These are phyloP conservation scores for Apoderus coryli DNA, from an alignment of 2,888 invertebrate species.

Conservation along the genomic window DNA sequence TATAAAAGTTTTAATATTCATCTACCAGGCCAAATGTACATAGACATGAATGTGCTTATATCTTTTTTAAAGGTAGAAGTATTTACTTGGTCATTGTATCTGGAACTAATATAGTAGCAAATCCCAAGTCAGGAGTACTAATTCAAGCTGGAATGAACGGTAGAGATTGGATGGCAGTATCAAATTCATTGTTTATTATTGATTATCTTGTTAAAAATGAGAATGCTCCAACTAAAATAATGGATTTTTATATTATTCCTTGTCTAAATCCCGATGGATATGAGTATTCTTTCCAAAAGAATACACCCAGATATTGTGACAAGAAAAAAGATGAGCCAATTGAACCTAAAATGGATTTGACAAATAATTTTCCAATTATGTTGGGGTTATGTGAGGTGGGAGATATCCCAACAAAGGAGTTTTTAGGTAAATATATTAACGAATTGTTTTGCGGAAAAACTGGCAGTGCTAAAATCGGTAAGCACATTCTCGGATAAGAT, in stretches of 20 bases:
- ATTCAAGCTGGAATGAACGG: slow-evolving; percentile 20
- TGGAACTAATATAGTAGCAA: too few species aligned
- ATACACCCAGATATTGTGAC: neutral
- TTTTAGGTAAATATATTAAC: slow-evolving; percentile 17
- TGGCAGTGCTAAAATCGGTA: too few species aligned
- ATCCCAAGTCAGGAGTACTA: too few species aligned
- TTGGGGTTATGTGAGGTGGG: slow-evolving; percentile 15
- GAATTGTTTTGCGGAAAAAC: too few species aligned
- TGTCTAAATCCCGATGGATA: slow-evolving; percentile 23
- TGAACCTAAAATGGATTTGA: slow-evolving; percentile 13
- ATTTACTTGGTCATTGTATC: too few species aligned
- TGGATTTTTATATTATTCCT: slow-evolving; percentile 21
- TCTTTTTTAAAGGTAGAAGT: too few species aligned
- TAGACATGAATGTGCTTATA: too few species aligned
- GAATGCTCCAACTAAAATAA: slow-evolving; percentile 14
- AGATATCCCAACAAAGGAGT: slow-evolving; percentile 12
- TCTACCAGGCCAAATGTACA: too few species aligned
- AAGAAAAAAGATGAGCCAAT: too few species aligned
- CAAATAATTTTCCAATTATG: slow-evolving; percentile 17
- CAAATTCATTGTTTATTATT: slow-evolving; percentile 19
- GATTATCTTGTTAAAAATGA: slow-evolving; percentile 19
- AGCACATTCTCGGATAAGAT: too few species aligned
- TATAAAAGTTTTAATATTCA: too few species aligned
- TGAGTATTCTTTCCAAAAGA: slow-evolving; percentile 8
- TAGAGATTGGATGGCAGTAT: slow-evolving; percentile 18